phyloP scores from a whole-genome alignment of 2,888 invertebrate species.

The Phaonia tiefii region DNA sequence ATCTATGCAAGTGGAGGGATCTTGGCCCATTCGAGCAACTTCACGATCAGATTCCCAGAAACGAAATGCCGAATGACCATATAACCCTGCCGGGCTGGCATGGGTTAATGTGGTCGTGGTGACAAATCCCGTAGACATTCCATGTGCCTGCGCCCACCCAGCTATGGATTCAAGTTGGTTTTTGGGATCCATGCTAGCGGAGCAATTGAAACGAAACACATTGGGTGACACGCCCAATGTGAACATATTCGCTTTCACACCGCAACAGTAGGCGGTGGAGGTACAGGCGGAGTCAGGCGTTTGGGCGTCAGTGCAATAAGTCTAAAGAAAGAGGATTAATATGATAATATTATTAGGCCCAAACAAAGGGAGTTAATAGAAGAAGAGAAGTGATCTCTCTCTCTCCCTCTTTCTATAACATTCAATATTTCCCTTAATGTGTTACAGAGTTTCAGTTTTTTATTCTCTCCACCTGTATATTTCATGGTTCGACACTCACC shows the following conservation, averaged over 20 bases:
- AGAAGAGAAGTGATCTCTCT: no score
- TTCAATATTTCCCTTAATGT: no score
- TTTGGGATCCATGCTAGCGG: constrained; percentile 82
- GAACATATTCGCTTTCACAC: constrained; percentile 86
- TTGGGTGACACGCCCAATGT: constrained; percentile 86
- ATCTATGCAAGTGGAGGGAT: constrained; percentile 82
- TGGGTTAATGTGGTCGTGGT: constrained; percentile 90
- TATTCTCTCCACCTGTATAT: no score
- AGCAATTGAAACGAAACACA: constrained; percentile 84
- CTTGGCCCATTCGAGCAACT: constrained; percentile 70
- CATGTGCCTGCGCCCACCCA: constrained; percentile 84
- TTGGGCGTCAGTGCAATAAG: constrained; percentile 84
- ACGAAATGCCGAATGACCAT: constrained; percentile 84
- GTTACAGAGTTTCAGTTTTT: no score
- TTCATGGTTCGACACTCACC: no score
- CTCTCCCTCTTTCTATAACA: no score
- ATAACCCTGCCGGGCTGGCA: constrained; percentile 87
- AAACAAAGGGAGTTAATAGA: no score
- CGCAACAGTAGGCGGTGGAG: constrained; percentile 79
- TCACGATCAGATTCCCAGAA: constrained; percentile 87
- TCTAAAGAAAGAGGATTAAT: no score
- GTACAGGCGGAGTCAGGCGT: constrained; percentile 88
- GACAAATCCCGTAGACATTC: constrained; percentile 84
- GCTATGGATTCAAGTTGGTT: constrained; percentile 86
- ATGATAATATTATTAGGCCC: no score